These are phyloP conservation scores for Ecliptopera silaceata DNA, from an alignment of 2,888 invertebrate species.

Conservation along the genomic window DNA sequence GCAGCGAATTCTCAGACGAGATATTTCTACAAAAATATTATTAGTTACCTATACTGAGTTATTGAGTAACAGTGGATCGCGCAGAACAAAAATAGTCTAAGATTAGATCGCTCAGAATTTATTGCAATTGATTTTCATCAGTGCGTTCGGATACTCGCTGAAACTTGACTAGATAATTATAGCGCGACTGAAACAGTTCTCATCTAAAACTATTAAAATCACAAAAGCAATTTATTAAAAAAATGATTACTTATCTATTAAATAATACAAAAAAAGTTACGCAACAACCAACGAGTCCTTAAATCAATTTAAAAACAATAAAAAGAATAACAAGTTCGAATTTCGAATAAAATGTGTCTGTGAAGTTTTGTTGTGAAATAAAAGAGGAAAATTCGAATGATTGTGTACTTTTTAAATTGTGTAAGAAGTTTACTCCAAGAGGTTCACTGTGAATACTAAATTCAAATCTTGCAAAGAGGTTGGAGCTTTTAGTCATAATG, in stretches of 20 bases:
- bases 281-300: too few relatives aligned
- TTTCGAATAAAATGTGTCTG: conserved; percentile 1
- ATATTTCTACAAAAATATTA: conserved; percentile 15
- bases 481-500: conserved; percentile 66
- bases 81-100: conserved; percentile 44
- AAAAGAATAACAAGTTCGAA: background rate
- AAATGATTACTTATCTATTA: background rate
- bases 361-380: background rate
- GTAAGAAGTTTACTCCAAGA: background rate
- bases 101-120: conserved; percentile 46
- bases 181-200: conserved; percentile 1
- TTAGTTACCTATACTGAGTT: conserved; percentile 1
- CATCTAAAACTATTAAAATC: conserved; percentile 7
- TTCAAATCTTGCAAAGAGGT: background rate
- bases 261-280: too few relatives aligned
- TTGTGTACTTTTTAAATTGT: background rate
- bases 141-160: conserved; percentile 44
- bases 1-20: conserved; percentile 2
- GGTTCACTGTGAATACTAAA: background rate
- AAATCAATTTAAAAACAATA: background rate
- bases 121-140: conserved; percentile 49
- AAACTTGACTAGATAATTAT: conserved; percentile 21
- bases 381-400: background rate
- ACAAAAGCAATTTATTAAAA: background rate
- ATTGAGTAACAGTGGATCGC: conserved; percentile 33